Evolutionary conservation across 2,797 vertebrate genomes (phyloP).

Genomic region (Limnodromus scolopaceus): DNA sequence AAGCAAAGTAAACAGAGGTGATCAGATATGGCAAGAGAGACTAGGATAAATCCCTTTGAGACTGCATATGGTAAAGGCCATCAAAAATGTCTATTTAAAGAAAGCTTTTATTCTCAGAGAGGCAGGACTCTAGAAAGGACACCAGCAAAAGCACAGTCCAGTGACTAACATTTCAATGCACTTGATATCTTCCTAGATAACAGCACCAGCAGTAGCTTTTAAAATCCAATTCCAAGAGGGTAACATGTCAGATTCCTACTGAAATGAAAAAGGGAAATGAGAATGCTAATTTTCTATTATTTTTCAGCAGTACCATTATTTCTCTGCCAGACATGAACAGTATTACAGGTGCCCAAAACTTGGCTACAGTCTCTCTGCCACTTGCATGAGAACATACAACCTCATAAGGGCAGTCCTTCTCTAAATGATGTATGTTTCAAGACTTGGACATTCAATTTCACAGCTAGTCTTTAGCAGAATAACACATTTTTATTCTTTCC

Average conservation of each 20-base stretch:
- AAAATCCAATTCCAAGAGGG: slow-evolving; percentile 1
- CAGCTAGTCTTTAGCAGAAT: not conserved
- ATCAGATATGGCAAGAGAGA: not conserved
- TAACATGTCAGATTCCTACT: not conserved
- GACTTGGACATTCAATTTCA: not conserved
- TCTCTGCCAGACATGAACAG: not conserved
- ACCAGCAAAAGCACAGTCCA: not conserved
- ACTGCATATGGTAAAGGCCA: not conserved
- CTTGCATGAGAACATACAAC: not conserved
- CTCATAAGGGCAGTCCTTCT: not conserved
- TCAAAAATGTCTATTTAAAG: not conserved
- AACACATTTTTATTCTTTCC: not conserved
- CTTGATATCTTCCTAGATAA: not conserved
- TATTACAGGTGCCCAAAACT: not conserved
- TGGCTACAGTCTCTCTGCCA: not conserved
- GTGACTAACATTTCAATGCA: not conserved
- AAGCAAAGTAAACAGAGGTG: not conserved
- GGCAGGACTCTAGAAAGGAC: not conserved
- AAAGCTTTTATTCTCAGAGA: not conserved
- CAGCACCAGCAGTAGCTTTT: not conserved
- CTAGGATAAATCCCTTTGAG: not conserved
- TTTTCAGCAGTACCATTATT: not conserved
- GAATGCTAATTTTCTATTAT: not conserved
- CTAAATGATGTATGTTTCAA: not conserved
- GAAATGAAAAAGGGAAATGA: not conserved